Base-by-base conservation (phyloP, 2,797 vertebrate genomes). In the Lagodon rhomboides region DNA sequence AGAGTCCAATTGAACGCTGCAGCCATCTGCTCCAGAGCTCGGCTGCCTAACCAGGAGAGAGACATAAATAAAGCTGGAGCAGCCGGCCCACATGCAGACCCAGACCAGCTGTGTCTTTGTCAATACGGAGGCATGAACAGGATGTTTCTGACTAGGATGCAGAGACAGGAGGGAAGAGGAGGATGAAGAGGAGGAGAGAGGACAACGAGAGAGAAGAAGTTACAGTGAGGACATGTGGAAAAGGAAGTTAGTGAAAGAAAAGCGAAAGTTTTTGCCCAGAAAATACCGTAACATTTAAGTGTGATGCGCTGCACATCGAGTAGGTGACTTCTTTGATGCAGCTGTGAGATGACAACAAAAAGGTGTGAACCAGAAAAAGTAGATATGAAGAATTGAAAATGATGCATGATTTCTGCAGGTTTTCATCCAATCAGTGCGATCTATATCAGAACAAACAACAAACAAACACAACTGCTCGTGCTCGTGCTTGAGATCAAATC, bases 81-180 rank as follows among this genome's bases (percentile, higher is more conserved):
- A 76, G 79, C 87, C 85, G 25, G 88, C 80, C 81, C 87, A 85
- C 88, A 85, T 89, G 90, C 81, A 87, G 86, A 86, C 79, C 82
- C 87, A 66, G 58, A 82, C 85, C 93, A 93, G 90, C 91, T 93
- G 92, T 73, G 82, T 86, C 89, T 93, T 93, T 91, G 88, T 93
- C 82, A 85, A 74, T 59, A 64, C 44, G 79, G 34, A 84, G 71
- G 71, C 25, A 30, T 53, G 75, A 88, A 69, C 89, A 93, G 89
- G 89, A 93, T 91, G 91, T 87, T 87, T 87, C 87, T 20, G 50
- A 88, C 82, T 76, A 49, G 67, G 71, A 89, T 80, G 75, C 71
- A 67, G 82, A 71, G 79, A 83, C 71, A 80, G 62, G 73, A 75
- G 68, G 61, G 69, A 79, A 69, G 82, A 79, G 54, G 76, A 78